Base-by-base conservation (phyloP, 2,888 invertebrate species). In the Pandemis heparana region DNA sequence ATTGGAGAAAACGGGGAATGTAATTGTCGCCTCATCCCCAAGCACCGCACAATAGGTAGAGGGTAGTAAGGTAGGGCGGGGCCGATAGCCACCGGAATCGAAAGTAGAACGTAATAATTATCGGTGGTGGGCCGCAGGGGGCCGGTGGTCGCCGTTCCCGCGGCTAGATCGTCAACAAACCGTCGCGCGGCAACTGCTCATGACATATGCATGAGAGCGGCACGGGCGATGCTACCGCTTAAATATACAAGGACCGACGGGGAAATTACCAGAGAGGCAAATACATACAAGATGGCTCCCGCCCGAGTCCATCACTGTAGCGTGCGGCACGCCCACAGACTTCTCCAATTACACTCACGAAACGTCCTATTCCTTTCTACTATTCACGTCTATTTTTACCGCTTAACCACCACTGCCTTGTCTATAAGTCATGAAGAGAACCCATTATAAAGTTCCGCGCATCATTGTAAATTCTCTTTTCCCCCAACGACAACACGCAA, bases 151-250 rank as follows among this genome's bases (percentile, higher is more conserved):
- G 88, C 83, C 83, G 87, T 92, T 93, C 92, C 92, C 92, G 91
- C 91, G 91, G 85, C 82, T 83, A 82, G 81, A 90, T 89, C 91
- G 93, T 85, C 94, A 94, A 94, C 94, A 94, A 94, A 94, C 93
- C 85, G 94, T 94, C 89, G 93, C 94, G 76, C 83, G 86, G 94
- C 94, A 94, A 94, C 94, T 87, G 89, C 91, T 94, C 94, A 94
- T 94, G 92, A 94, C 92, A 93, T 93, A 94, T 94, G 94, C 93
- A 94, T 94, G 92, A 93, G 90, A 91, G 87, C 84, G 88, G 87
- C 88, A 83, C 85, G 85, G 89, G 84, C 90, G 85, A 86, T 84
- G 86, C 85, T 85, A 83, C 83, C 89, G 87, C 88, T 92, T 91
- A 89, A 92, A 92, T 93, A 92, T 92, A 92, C 92, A 92, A 92